Base-by-base conservation (phyloP, 1,140 invertebrate species). In the Anthonomus grandis region DNA sequence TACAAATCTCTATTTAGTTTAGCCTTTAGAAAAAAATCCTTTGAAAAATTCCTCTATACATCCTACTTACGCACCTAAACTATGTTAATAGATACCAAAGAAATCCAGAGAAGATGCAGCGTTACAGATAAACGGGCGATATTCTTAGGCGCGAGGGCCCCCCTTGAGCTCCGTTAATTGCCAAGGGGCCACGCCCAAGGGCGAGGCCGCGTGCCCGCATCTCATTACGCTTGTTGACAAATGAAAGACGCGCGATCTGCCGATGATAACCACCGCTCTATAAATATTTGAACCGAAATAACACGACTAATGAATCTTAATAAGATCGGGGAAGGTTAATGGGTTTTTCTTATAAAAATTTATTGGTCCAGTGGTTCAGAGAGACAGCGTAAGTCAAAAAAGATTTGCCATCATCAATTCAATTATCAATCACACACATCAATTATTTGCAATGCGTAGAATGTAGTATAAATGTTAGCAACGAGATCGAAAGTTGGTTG, bases 171-270 rank as follows among this genome's bases (percentile, higher is more conserved):
- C 46, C 62, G 63, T 66, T 71, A 71, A 71, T 71, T 71, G 67
- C 68, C 65, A 64, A 62, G 55, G 61, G 55, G 64, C 68, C 64
- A 68, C 68, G 70, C 70, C 70, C 63, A 64, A 64, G 70, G 67
- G 39, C n/a, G n/a, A 68, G 68, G 68, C 70, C 70, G 66, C 70
- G 66, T 70, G 70, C 66, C 65, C 70, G 70, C 70, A 71, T 71
- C 70, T 71, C 70, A 69, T 71, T 71, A 70, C 70, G 69, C 67
- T 65, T 69, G 70, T 70, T 70, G 70, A 71, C 67, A 70, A 69
- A 70, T 70, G 65, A 68, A 69, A 68, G 62, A 38, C 44, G 62
- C 68, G 70, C 54, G 55, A 63, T 56, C 59, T 50, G 60, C 56
- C 62, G 46, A 52, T 39, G 62, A 67, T 67, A 67, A 46, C 51